Base-by-base conservation (phyloP, 2,888 invertebrate species). In the Coelinius sp. region DNA sequence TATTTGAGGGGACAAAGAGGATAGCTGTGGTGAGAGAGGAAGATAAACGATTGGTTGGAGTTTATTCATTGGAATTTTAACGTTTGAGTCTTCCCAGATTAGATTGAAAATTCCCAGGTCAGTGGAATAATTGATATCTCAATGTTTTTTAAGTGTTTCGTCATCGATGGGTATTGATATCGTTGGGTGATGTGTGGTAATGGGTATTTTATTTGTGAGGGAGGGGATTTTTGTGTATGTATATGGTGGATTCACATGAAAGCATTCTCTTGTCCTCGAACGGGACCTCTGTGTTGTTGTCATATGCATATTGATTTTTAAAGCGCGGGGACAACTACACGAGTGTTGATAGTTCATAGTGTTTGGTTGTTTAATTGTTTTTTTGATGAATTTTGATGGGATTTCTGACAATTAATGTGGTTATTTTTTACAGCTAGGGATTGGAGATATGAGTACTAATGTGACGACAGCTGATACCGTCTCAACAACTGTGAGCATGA, bases 401-500 rank as follows among this genome's bases (percentile, higher is more conserved):
- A 17, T 31, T 7, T 31, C 17, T 59, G 20, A 53, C 8, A 17
- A 1, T n/a, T 31, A 27, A 22, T 35, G 8, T 2, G 6, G 14
- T 5, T 17, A 27, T 56, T 20, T 56, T 20, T 68, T 78, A 70
- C 66, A 83, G 84, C 35, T 59, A 14, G 44, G 25, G n/a, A 77
- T 75, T 75, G 75, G 79, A 4, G 41, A n/a, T 14, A 52, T 59
- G n/a, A 81, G 73, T 2, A 14, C 85, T 83, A 80, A 79, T 75
- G 81, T 77, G 63, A 77, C 75, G 41, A 64, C 75, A 72, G 73
- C 77, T 75, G 83, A 80, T 75, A 64, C 64, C 31, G 68, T 68
- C 31, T 76, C 81, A 31, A 79, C 83, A 49, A 76, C 81, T 35
- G 75, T 80, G 73, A 77, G 82, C 22, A 53, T 78, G 64, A 73